These are phyloP conservation scores for Temnothorax unifasciatus DNA, from an alignment of 2,888 invertebrate genomes.

Conservation along the genomic window DNA sequence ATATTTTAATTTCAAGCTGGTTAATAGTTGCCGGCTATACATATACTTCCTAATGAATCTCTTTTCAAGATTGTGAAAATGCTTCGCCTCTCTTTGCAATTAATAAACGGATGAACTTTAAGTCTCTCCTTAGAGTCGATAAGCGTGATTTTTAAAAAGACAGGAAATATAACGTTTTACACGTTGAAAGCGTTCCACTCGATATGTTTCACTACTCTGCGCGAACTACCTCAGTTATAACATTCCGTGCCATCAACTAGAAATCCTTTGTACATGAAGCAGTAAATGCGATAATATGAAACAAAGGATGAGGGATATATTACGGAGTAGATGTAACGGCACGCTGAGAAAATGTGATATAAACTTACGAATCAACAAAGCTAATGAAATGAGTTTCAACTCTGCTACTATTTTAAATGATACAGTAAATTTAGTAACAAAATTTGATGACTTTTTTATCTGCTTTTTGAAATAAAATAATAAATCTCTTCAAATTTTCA, in stretches of 20 bases:
- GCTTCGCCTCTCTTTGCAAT: not conserved
- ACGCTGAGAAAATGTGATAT: not conserved
- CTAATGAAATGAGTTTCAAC: not conserved
- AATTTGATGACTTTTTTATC: not conserved
- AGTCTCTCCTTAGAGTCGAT: constrained; percentile 2
- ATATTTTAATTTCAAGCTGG: constrained; percentile 9
- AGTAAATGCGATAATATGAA: not conserved
- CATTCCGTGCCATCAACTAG: constrained; percentile 17
- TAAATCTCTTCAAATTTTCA: not conserved
- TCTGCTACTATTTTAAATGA: not conserved
- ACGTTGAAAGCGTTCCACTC: constrained; percentile 31
- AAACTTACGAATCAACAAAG: not conserved
- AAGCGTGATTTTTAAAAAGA: constrained; percentile 16
- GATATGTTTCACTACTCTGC: not conserved
- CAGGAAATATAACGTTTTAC: constrained; percentile 7
- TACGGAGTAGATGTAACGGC: not conserved
- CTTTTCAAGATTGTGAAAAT: not conserved
- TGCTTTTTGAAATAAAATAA: not conserved
- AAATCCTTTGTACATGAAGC: not conserved
- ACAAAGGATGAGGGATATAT: constrained; percentile 12
- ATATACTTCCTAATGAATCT: not conserved
- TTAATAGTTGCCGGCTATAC: not conserved
- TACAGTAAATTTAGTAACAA: not conserved
- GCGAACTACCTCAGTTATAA: constrained; percentile 17
- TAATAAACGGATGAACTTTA: constrained; percentile 27